Percentiles rank a stretch among this genome's conserved stretches.
phyloP scores from a whole-genome alignment of 2,888 invertebrate species.

The Resseliella maxima region DNA sequence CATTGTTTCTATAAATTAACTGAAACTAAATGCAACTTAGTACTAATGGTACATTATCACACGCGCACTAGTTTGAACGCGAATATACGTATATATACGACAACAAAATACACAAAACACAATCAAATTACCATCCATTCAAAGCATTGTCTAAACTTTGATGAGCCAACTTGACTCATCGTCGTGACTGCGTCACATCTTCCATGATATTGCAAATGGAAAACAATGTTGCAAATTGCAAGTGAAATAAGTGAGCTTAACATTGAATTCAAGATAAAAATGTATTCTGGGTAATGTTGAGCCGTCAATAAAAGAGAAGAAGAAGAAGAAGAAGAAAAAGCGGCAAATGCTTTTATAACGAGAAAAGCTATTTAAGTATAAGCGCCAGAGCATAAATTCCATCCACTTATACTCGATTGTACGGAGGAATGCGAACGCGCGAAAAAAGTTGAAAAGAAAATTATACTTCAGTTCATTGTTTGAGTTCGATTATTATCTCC shows the following conservation, averaged over 20 bases:
- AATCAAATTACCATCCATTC: constrained; percentile 14
- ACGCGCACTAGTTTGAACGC: too few relatives aligned
- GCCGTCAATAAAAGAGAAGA: neutral
- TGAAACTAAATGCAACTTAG: neutral
- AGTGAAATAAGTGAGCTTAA: constrained; percentile 13
- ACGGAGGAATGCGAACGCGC: neutral
- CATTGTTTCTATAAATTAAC: neutral
- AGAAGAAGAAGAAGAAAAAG: neutral
- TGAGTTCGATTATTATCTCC: constrained; percentile 46
- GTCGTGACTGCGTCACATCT: neutral
- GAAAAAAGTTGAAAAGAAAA: constrained; percentile 8
- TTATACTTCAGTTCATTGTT: constrained; percentile 10
- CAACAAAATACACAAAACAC: neutral
- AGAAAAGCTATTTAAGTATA: constrained; percentile 31
- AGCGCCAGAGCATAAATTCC: neutral
- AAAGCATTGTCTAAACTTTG: constrained; percentile 17
- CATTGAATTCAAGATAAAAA: neutral
- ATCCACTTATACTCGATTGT: neutral
- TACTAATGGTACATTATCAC: neutral
- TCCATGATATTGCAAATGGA: neutral
- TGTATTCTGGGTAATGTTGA: neutral
- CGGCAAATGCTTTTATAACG: neutral
- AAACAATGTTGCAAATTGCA: constrained; percentile 40
- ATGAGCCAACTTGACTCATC: neutral
- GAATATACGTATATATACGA: too few relatives aligned